These are phyloP conservation scores for Corythornis vintsioides DNA, from an alignment of 2,113 vertebrate genomes.

Conservation along the genomic window DNA sequence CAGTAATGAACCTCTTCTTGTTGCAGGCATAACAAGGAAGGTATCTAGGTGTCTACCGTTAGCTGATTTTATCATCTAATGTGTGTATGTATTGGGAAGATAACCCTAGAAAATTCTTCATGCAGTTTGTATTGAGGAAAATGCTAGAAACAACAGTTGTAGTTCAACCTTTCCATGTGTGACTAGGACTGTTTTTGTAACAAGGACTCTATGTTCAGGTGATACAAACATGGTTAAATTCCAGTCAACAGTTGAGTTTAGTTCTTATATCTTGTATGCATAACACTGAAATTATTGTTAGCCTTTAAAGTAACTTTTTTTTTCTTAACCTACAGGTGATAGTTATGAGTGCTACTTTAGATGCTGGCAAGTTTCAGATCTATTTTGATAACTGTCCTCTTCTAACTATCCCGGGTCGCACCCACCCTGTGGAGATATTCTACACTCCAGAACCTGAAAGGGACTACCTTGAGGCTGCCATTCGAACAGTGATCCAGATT, in stretches of 20 bases:
- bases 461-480: constrained; percentile 95
- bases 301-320: background rate
- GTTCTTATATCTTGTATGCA: background rate
- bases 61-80: background rate
- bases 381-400: constrained; percentile 97
- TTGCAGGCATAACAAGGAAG: background rate
- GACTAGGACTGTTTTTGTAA: background rate
- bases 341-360: constrained; percentile 95
- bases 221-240: background rate
- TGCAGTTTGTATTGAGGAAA: background rate
- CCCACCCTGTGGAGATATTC: constrained; percentile 97
- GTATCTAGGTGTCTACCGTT: background rate
- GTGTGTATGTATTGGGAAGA: background rate
- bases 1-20: background rate
- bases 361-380: constrained; percentile 97
- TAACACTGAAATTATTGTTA: background rate
- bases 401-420: constrained; percentile 93
- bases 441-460: constrained; percentile 96
- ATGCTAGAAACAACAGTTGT: background rate
- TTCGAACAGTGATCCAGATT: constrained; percentile 95
- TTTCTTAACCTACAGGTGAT: constrained; percentile 81
- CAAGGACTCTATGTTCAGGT: background rate
- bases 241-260: background rate
- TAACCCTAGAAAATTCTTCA: background rate
- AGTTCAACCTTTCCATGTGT: background rate